Percentiles rank a stretch among this genome's conserved stretches.
These are phyloP conservation scores for Taurulus bubalis DNA, from an alignment of 2,113 vertebrate genomes.

Conservation along the genomic window DNA sequence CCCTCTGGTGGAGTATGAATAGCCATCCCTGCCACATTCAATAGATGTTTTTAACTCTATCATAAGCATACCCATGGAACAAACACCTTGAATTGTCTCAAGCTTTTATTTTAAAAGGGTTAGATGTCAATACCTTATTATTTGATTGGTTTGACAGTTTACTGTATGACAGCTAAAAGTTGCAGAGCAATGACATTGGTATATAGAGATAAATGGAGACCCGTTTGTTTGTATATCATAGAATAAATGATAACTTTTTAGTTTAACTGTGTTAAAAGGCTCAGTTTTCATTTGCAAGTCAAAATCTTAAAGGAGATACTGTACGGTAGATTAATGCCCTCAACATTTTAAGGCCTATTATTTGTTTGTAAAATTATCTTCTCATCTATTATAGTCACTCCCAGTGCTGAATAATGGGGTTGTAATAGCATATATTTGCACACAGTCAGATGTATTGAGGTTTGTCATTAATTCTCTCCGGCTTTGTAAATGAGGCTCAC, in stretches of 20 bases:
- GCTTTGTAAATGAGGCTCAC: conserved; percentile 64
- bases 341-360: conserved; percentile 17
- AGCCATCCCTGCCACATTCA: not conserved
- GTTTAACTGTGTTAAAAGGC: not conserved
- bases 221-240: not conserved
- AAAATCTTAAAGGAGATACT: not conserved
- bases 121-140: not conserved
- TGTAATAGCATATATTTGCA: conserved; percentile 60
- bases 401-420: conserved; percentile 37
- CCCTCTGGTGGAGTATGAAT: not conserved
- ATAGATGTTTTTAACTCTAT: not conserved
- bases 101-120: not conserved
- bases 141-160: not conserved
- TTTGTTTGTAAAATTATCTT: conserved; percentile 57
- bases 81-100: not conserved
- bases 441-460: conserved; percentile 60
- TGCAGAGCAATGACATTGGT: not conserved
- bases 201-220: not conserved
- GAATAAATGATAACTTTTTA: conserved; percentile 1
- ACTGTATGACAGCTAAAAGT: not conserved
- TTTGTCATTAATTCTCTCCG: conserved; percentile 65
- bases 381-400: conserved; percentile 47
- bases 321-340: conserved; percentile 33
- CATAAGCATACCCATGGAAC: not conserved
- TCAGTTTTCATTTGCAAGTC: conserved; percentile 18